Conservation (phyloP, 1,140 invertebrate species). For the Goniozus legneri region DNA sequence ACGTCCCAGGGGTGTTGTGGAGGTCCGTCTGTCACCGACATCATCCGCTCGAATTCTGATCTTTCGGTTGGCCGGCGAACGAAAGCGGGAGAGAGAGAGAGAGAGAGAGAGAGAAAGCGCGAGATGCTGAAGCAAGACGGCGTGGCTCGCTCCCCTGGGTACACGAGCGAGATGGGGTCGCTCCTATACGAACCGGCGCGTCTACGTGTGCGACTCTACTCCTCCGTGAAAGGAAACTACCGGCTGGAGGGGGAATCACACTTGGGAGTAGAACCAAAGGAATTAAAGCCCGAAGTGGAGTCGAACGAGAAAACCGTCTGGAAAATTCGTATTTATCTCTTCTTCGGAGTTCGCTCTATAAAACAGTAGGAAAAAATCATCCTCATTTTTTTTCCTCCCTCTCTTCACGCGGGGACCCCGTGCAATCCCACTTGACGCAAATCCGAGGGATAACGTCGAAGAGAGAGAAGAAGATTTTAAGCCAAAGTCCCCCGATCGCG, state of each 20-base stretch:
- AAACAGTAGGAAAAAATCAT: no score
- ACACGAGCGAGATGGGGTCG: neutral
- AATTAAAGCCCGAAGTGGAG: neutral
- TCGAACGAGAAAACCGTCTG: neutral
- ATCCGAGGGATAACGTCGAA: neutral
- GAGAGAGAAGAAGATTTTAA: no score
- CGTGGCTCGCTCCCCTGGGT: slow-evolving; percentile 5
- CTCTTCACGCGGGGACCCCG: no score
- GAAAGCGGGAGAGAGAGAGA: no score
- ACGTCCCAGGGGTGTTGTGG: slow-evolving; percentile 20
- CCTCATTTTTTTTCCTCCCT: no score
- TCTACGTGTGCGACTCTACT: no score
- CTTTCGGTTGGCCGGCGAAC: no score
- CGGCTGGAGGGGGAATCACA: neutral
- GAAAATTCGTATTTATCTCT: no score
- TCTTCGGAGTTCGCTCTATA: no score
- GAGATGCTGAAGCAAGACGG: slow-evolving; percentile 24
- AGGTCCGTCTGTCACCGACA: slow-evolving; percentile 22
- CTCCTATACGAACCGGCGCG: neutral
- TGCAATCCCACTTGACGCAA: no score
- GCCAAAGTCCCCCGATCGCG: no score
- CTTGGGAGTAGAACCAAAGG: neutral
- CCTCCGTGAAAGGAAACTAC: slow-evolving; percentile 6
- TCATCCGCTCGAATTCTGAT: slow-evolving; percentile 27
- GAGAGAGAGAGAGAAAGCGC: no score